Percentiles rank a stretch among this genome's conserved stretches.
Conservation (phyloP, 53 echinoderm and acorn worm species). For the Crossaster papposus region DNA sequence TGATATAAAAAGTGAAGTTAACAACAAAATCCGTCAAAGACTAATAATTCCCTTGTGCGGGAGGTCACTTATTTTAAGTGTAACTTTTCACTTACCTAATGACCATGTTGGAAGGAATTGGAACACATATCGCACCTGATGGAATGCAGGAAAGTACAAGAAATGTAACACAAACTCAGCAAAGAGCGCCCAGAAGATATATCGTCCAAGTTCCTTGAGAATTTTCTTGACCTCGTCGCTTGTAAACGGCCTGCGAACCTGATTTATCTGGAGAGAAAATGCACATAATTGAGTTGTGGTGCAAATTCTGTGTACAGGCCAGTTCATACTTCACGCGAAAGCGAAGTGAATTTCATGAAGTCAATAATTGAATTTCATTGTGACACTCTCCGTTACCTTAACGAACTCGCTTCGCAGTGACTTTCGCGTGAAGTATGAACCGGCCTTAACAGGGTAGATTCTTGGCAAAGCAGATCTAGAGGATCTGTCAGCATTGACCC, state of each 20-base stretch:
- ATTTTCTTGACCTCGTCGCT: constrained; percentile 65
- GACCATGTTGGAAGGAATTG: constrained; percentile 58
- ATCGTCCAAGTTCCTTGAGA: constrained; percentile 74
- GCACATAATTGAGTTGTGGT: neutral
- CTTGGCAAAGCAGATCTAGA: too few species aligned
- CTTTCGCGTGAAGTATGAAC: too few species aligned
- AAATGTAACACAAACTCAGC: constrained; percentile 78
- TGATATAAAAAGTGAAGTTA: neutral
- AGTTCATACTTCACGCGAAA: too few species aligned
- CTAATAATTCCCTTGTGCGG: neutral
- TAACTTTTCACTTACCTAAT: constrained; percentile 54
- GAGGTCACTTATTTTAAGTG: neutral
- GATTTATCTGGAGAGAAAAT: constrained; percentile 55
- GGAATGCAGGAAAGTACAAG: constrained; percentile 83
- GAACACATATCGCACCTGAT: constrained; percentile 45
- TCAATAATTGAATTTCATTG: too few species aligned
- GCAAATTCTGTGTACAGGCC: neutral
- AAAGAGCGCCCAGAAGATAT: constrained; percentile 79
- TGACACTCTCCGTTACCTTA: too few species aligned
- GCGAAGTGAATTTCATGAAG: too few species aligned
- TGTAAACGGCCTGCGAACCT: constrained; percentile 52
- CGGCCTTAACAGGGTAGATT: too few species aligned
- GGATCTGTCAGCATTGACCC: too few species aligned
- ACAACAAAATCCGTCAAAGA: neutral
- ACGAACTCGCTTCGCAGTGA: too few species aligned